These are phyloP conservation scores for Silurus aristotelis DNA, from an alignment of 2,797 vertebrate genomes.

Conservation along the genomic window DNA sequence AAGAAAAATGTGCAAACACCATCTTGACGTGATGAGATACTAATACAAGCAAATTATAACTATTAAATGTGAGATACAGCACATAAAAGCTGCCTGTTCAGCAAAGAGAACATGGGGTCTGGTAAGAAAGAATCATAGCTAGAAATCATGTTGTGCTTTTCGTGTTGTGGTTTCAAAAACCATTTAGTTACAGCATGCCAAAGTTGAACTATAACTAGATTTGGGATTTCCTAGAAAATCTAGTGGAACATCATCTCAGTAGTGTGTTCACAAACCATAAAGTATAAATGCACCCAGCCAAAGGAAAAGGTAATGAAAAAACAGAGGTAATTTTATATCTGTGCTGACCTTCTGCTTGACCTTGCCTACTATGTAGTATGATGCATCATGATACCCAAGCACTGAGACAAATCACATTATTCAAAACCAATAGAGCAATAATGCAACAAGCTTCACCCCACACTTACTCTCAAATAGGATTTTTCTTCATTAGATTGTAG, in stretches of 20 bases:
- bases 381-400: neutral
- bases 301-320: neutral
- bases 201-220: too few species aligned
- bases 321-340: too few species aligned
- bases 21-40: neutral
- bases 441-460: neutral
- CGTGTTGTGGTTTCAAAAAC: neutral
- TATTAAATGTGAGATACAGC: neutral
- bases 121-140: neutral
- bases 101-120: neutral
- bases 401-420: neutral
- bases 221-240: too few species aligned
- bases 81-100: neutral
- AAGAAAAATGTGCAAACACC: too few species aligned
- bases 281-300: too few species aligned
- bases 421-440: neutral
- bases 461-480: neutral
- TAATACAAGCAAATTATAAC: neutral
- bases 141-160: neutral
- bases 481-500: neutral
- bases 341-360: neutral
- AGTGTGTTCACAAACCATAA: too few species aligned
- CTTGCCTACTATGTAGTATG: neutral
- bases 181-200: neutral
- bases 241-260: too few species aligned